Base-by-base conservation (phyloP, 2,797 vertebrate species). In the Xiphorhynchus erythropygius region DNA sequence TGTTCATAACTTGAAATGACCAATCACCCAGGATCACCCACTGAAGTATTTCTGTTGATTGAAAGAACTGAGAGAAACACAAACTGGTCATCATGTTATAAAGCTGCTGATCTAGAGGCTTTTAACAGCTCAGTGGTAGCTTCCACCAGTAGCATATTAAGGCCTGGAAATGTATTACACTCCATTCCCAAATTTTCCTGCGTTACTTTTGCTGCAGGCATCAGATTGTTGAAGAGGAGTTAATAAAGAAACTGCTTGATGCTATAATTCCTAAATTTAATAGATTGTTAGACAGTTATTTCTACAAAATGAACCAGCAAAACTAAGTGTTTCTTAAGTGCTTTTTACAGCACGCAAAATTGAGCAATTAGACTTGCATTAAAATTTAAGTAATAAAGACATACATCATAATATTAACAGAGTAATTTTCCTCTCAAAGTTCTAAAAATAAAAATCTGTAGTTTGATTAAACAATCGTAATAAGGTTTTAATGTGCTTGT, bases 361-460 rank as follows among this genome's bases (percentile, higher is more conserved):
- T 82, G 82, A 97, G 77, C 95, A 96, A 95, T 97, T 97, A 97
- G 82, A 59, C n/a, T 89, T 94, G 28, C 87, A 90, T 95, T 97
- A 93, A 97, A 95, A 95, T 95, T 95, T 96, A 97, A 97, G 92
- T 97, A 95, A 96, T 96, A 85, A 96, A 95, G 88, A 49, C 62
- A 92, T 96, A 90, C 32, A 97, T 97, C 96, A 94, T 92, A 92
- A 95, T 96, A 96, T 97, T 96, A 97, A 92, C 64, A 96, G 77
- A 91, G 47, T 86, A 92, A 87, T 97, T 96, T 92, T 86, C 83
- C 84, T 89, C 76, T 67, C 35, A 46, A 90, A 94, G 23, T 90
- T 89, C 81, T 62, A 84, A 92, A 94, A 95, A 95, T 95, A 74
- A 94, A 73, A 74, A 81, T 28, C 28, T 32, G 22, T 74, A 42